Conservation (phyloP, 2,113 vertebrate species). For the Dicaeum eximium region DNA sequence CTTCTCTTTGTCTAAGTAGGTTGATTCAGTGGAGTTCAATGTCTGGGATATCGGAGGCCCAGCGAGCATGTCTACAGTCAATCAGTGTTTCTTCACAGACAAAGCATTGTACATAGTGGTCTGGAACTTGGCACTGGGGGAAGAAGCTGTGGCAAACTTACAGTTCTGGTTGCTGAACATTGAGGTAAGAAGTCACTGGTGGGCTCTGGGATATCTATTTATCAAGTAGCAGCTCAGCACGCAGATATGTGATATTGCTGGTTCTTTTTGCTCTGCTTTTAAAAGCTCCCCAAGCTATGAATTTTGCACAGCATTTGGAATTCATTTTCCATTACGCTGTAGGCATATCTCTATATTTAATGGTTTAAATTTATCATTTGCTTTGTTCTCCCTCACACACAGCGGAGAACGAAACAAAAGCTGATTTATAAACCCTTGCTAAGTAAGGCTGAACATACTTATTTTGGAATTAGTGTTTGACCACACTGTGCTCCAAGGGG, state of each 20-base stretch:
- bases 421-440: constrained; percentile 46
- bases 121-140: constrained; percentile 96
- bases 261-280: not conserved
- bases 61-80: constrained; percentile 92
- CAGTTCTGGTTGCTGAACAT: constrained; percentile 98
- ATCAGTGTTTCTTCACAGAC: constrained; percentile 99
- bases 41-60: constrained; percentile 96
- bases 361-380: constrained; percentile 48
- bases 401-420: constrained; percentile 43
- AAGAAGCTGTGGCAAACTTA: constrained; percentile 92
- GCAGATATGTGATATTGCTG: not conserved
- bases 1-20: constrained; percentile 76
- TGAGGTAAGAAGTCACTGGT: constrained; percentile 77
- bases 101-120: constrained; percentile 93
- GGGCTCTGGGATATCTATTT: not conserved
- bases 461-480: constrained; percentile 58
- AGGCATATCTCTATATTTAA: constrained; percentile 27
- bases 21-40: constrained; percentile 87
- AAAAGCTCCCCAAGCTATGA: constrained; percentile 4
- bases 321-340: constrained; percentile 6
- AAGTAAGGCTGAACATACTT: constrained; percentile 45
- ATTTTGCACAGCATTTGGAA: constrained; percentile 35
- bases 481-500: constrained; percentile 18
- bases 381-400: constrained; percentile 38
- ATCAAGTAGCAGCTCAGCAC: not conserved